Evolutionary conservation across 2,797 vertebrate species (phyloP), one percentile per base, ranked within the genome.

Genomic region (Acanthornis magna): DNA sequence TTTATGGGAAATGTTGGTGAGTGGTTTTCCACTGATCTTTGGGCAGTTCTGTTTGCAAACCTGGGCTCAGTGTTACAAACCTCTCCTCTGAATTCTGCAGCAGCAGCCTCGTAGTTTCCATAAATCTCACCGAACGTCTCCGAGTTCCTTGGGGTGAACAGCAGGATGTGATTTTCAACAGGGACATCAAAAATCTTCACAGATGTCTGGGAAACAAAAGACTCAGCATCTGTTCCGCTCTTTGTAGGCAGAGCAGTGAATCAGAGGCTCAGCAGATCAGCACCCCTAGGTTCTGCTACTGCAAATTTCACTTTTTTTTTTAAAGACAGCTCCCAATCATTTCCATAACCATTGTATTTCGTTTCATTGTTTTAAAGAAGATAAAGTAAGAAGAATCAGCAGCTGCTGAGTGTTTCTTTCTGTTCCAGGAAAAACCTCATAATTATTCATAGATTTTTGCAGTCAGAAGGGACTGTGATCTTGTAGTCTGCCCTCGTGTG

Each of bases 101-200:
- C 98, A 27, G 97, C 96, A 12, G 54, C 79, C 65, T 96, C 96
- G 76, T 98, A 99, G 90, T 98, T 98, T 34, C 95, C 91, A 32
- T 98, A 97, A 88, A 98, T 97, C 42, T 48, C 48, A 23, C 12
- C 58, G 70, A 98, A 99, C 4, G 87, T 89, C 72, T 97, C 89
- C 0, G 97, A 98, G 63, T 96, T 98, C 83, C 79, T 98, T 93
- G 98, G 98, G 93, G 98, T 97, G 84, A 99, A 99, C 48, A 99
- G 98, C 93, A 99, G 94, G 71, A 99, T 98, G 65, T 99, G 99
- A 94, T 97, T 98, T 65, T 97, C 96, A 82, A 99, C 97, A 13
- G 98, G 97, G 26, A 98, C 97, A 76, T 98, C 97, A 73, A 99
- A 97, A 97, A 99, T 99, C 97, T 98, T 98, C 81, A 98, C 91